Conservation (phyloP, 1,140 invertebrate genomes). For the Glomeris maerens region DNA sequence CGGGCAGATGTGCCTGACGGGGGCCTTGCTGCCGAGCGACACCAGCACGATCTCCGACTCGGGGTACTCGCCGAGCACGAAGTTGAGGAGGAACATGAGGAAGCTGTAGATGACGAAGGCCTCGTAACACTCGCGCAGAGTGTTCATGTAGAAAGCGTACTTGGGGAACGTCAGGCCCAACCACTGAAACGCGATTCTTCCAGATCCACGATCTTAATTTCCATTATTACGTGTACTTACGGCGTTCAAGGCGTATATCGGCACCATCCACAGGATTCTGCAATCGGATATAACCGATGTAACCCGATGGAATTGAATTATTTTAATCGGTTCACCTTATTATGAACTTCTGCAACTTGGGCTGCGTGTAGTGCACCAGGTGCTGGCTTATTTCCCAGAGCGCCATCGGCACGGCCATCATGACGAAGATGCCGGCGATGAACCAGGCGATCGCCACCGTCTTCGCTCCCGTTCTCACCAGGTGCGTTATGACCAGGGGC, state of each 20-base stretch:
- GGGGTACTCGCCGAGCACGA: conserved; percentile 52
- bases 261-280: conserved; percentile 95
- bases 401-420: conserved; percentile 77
- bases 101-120: conserved; percentile 94
- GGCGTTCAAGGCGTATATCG: conserved; percentile 88
- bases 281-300: too few relatives aligned
- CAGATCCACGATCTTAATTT: too few relatives aligned
- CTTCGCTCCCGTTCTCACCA: conserved; percentile 24
- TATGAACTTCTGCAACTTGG: conserved; percentile 82
- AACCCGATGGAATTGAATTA: too few relatives aligned
- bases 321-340: too few relatives aligned
- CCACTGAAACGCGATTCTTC: conserved; percentile 51
- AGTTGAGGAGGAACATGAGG: conserved; percentile 86
- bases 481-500: conserved; percentile 57
- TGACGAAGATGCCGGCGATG: conserved; percentile 76
- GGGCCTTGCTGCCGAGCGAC: conserved; percentile 61
- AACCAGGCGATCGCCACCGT: conserved; percentile 48
- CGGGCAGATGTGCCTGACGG: conserved; percentile 65
- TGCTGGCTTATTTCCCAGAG: conserved; percentile 90
- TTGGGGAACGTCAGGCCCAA: conserved; percentile 63
- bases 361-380: conserved; percentile 83
- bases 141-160: conserved; percentile 80
- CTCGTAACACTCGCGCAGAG: conserved; percentile 86
- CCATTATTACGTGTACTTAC: conserved; percentile 46
- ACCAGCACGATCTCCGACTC: conserved; percentile 62